phyloP scores from a whole-genome alignment of 2,113 vertebrate species.

The Leiothrix lutea region DNA sequence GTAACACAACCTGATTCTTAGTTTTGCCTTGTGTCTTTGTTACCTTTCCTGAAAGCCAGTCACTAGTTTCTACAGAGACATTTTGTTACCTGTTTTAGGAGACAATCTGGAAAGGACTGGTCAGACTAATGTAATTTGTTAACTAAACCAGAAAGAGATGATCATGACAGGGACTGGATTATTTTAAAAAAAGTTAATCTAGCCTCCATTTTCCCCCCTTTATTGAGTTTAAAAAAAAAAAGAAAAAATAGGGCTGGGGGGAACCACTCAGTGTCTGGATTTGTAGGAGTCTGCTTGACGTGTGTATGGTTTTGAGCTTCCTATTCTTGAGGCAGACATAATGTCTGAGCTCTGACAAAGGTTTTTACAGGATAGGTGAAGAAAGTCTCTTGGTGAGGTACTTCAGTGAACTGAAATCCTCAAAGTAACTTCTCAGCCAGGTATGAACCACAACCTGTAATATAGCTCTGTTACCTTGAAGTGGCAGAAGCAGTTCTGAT shows the following conservation, averaged over 20 bases:
- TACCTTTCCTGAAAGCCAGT: neutral
- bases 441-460: neutral
- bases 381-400: neutral
- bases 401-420: neutral
- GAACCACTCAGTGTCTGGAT: neutral
- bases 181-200: neutral
- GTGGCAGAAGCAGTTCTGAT: neutral
- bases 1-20: neutral
- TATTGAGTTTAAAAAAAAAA: neutral
- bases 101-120: neutral
- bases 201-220: neutral
- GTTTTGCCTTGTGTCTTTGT: neutral
- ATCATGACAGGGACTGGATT: neutral
- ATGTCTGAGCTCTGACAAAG: neutral
- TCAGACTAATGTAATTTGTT: neutral
- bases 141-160: neutral
- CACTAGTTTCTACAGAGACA: neutral
- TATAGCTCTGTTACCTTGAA: neutral
- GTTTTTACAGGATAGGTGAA: neutral
- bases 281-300: neutral
- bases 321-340: neutral
- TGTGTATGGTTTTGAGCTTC: neutral
- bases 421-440: neutral
- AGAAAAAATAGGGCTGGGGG: accelerated
- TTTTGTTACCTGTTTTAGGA: neutral